Base-by-base conservation (phyloP, 2,797 vertebrate species). In the Melanotaenia parkinsoni region DNA sequence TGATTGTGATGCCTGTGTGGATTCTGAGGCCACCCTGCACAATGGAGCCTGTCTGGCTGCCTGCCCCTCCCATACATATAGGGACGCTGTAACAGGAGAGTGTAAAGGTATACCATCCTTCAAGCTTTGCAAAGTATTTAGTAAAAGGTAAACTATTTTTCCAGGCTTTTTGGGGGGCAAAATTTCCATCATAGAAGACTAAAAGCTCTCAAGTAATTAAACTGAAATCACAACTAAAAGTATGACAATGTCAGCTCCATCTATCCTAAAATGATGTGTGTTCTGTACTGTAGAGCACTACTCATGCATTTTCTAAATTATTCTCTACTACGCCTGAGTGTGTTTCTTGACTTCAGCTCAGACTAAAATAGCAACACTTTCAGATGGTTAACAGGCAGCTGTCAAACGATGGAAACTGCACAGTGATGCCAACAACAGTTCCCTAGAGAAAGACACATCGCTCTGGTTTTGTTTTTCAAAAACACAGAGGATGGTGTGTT, bases 1-100 rank as follows among this genome's bases (percentile, higher is more conserved):
- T 0, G 94, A 97, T 82, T 99, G 98, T 5, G 92, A 90, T 28
- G 63, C 74, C 57, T 99, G 98, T 10, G 0, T 37, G 0, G 72
- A 84, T n/a, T 4, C 53, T 0, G 81, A 50, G 51, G 88, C 83
- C 43, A 59, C 88, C 3, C 86, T 96, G 66, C 90, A 95, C n/a
- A 67, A 90, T 0, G 96, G 96, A 38, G 81, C 54, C 1, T 99
- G 97, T 77, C 65, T 95, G 54, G 5, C 81, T 0, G 22, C 77
- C 2, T 99, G 97, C 58, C 95, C 95, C 13, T 61, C 88, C 57
- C 93, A 93, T 59, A 94, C 94, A 1, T 98, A 96, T 62, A 88
- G 90, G 58, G 93, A 96, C 14, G 28, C 74, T 32, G 13, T 28
- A 1, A 93, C 92, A 0, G 62, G 80, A 67, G 82, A 91, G 6